A percentile compares a stretch with the other conserved stretches of the same genome.
phyloP scores from a whole-genome alignment of 2,113 vertebrate genomes.

The Erinaceus europaeus region DNA sequence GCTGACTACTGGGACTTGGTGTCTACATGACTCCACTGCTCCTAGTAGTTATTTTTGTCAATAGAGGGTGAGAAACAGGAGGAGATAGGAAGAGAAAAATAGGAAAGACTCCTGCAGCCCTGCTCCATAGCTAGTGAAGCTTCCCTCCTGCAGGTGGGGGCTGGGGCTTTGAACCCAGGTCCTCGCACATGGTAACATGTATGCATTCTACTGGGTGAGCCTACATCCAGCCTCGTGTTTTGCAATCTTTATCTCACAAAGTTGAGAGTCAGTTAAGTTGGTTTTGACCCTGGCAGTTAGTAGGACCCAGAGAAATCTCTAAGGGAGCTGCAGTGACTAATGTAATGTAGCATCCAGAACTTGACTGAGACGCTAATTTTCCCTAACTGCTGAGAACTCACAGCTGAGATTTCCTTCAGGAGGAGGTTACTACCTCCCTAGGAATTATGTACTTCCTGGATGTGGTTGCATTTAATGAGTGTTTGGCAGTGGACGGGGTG shows the following conservation, averaged over 20 bases:
- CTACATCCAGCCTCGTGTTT: not conserved
- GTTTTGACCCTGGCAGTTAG: not conserved
- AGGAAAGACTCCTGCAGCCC: too few species aligned
- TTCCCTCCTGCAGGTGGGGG: too few species aligned
- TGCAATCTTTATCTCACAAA: conserved; percentile 15
- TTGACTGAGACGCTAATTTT: not conserved
- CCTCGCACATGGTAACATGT: too few species aligned
- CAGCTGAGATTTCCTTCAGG: not conserved
- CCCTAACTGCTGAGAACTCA: not conserved
- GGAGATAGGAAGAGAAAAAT: too few species aligned
- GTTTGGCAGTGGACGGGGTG: not conserved
- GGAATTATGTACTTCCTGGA: not conserved
- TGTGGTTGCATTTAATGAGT: not conserved
- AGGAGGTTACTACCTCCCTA: not conserved
- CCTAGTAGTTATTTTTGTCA: too few species aligned
- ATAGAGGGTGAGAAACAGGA: too few species aligned
- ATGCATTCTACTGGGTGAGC: too few species aligned
- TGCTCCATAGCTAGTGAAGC: too few species aligned
- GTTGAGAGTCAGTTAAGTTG: not conserved
- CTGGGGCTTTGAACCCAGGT: too few species aligned
- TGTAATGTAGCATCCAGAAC: not conserved
- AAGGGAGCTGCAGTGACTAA: not conserved
- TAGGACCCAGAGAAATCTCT: conserved; percentile 29
- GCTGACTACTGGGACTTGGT: too few species aligned
- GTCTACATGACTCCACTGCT: too few species aligned